Conservation (phyloP, 2,888 invertebrate genomes). For the Phalera bucephala region DNA sequence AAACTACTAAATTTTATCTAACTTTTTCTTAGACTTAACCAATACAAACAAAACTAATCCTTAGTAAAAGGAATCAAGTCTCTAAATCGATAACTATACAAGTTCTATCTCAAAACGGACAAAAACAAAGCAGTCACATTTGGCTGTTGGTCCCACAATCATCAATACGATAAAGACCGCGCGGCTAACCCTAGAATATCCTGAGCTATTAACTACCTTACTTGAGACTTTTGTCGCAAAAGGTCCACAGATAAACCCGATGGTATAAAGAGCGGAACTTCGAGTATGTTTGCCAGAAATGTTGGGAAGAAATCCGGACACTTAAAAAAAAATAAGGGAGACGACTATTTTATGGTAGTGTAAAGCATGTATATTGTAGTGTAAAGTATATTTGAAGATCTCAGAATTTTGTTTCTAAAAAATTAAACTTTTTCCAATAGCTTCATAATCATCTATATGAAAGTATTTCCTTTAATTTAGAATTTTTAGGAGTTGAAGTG, state of each 20-base stretch:
- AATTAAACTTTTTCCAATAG: no score
- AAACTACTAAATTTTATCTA: slow-evolving; percentile 26
- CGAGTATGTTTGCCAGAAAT: not conserved
- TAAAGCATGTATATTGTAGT: no score
- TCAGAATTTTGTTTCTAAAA: no score
- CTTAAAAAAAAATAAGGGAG: no score
- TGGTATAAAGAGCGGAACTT: slow-evolving; percentile 51
- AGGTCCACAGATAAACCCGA: slow-evolving; percentile 62
- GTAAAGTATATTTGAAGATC: no score
- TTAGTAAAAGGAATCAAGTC: slow-evolving; percentile 6
- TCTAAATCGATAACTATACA: slow-evolving; percentile 8
- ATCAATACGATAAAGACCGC: slow-evolving; percentile 65
- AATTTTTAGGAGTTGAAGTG: no score
- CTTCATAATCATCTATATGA: no score
- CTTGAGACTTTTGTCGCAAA: slow-evolving; percentile 60
- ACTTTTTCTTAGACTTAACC: slow-evolving; percentile 14
- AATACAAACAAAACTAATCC: slow-evolving; percentile 7
- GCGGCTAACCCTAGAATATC: slow-evolving; percentile 59
- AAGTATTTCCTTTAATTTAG: no score
- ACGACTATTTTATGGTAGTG: no score
- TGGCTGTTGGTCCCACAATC: slow-evolving; percentile 55
- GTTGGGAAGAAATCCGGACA: not conserved
- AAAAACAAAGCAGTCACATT: slow-evolving; percentile 48
- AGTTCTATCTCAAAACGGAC: slow-evolving; percentile 22
- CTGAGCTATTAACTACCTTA: slow-evolving; percentile 68